Percentiles rank a stretch among this genome's conserved stretches.
Conservation (phyloP, 2,797 vertebrate genomes). For the Leptoclinus maculatus region DNA sequence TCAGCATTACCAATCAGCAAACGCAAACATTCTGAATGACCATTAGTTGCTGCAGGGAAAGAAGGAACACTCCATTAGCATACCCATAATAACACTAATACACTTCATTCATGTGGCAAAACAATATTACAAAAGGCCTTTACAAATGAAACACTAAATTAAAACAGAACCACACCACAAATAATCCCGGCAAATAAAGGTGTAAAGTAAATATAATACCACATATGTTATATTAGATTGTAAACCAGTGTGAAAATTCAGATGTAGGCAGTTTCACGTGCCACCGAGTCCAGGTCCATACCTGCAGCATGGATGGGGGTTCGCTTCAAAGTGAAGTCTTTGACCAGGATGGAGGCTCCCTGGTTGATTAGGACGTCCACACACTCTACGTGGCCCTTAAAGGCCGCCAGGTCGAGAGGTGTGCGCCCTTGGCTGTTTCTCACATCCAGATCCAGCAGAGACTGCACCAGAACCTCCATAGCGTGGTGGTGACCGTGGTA, state of each 20-base stretch:
- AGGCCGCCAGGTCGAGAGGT: conserved; percentile 94
- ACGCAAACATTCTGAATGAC: conserved; percentile 97
- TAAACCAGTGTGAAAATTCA: background rate
- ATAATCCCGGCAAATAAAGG: background rate
- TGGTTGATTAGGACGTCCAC: conserved; percentile 98
- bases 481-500: conserved; percentile 98
- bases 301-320: conserved; percentile 98
- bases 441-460: conserved; percentile 95
- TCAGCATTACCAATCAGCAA: conserved; percentile 97
- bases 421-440: conserved; percentile 94
- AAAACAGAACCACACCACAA: background rate
- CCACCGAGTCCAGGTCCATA: conserved; percentile 53
- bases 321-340: conserved; percentile 95
- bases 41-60: conserved; percentile 90
- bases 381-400: conserved; percentile 97
- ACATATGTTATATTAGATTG: background rate
- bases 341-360: conserved; percentile 96
- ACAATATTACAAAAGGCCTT: background rate
- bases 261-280: background rate
- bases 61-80: background rate
- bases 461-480: conserved; percentile 96
- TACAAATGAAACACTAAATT: background rate
- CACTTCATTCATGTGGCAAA: background rate
- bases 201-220: background rate
- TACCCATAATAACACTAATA: background rate